A percentile compares a stretch with the other conserved stretches of the same genome.
These are phyloP conservation scores for Anorthoa munda DNA, from an alignment of 2,888 invertebrate genomes.

Conservation along the genomic window DNA sequence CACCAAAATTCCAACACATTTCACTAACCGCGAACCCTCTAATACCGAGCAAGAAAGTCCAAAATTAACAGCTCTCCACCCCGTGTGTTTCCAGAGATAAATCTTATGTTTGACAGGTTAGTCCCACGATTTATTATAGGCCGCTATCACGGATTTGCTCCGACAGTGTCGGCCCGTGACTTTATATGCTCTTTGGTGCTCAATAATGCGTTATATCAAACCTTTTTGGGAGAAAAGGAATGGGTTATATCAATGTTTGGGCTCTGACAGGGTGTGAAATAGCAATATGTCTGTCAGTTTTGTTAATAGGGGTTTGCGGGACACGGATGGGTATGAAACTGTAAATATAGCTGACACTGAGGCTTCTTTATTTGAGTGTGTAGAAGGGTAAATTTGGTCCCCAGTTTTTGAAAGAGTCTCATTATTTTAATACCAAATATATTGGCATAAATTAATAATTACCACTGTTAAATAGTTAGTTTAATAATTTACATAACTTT, in stretches of 20 bases:
- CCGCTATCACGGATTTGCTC: conserved; percentile 56
- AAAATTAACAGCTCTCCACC: conserved; percentile 19
- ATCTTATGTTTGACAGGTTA: conserved; percentile 64
- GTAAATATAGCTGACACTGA: not conserved
- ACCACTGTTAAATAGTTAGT: too few species aligned
- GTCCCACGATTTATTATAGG: conserved; percentile 63
- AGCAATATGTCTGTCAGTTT: conserved; percentile 19
- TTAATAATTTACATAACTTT: too few species aligned
- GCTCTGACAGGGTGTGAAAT: conserved; percentile 19
- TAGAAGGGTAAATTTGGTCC: too few species aligned
- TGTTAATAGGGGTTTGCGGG: not conserved
- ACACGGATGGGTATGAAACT: not conserved
- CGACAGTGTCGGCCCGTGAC: conserved; percentile 26
- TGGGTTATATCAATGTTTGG: conserved; percentile 24
- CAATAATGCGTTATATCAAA: conserved; percentile 53
- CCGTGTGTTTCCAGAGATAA: conserved; percentile 53
- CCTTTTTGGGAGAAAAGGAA: conserved; percentile 37
- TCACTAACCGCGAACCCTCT: not conserved
- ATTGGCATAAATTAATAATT: too few species aligned
- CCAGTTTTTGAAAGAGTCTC: too few species aligned
- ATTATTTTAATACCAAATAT: too few species aligned
- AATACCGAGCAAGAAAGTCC: conserved; percentile 17
- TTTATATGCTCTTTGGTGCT: conserved; percentile 55
- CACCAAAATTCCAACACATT: conserved; percentile 17
- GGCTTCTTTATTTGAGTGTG: not conserved